A percentile compares a stretch with the other conserved stretches of the same genome.
phyloP scores from a whole-genome alignment of 2,113 vertebrate species.

The Sminthopsis crassicaudata region DNA sequence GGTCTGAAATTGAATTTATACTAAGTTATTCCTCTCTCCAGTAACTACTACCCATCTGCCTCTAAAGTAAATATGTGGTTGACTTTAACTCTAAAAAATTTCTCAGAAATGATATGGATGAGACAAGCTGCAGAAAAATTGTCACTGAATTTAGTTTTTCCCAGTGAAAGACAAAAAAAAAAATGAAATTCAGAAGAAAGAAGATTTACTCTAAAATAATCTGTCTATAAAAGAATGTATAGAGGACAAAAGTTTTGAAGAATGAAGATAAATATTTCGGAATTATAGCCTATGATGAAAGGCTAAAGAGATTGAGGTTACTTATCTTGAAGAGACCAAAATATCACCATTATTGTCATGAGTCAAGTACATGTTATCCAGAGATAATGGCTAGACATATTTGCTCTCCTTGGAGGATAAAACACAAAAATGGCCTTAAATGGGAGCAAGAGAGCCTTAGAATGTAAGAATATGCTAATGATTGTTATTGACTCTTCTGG shows the following conservation, averaged over 20 bases:
- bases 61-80: background rate
- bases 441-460: background rate
- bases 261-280: background rate
- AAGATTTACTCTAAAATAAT: constrained; percentile 3
- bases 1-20: background rate
- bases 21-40: background rate
- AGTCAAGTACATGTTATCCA: background rate
- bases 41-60: background rate
- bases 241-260: background rate
- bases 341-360: background rate
- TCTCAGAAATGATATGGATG: background rate
- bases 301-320: background rate
- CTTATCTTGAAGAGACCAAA: constrained; percentile 7
- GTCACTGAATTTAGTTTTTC: background rate
- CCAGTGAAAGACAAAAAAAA: constrained; percentile 7
- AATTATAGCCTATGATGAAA: background rate
- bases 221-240: background rate
- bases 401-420: background rate
- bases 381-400: background rate
- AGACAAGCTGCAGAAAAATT: background rate
- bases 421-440: background rate
- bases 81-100: background rate
- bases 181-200: background rate
- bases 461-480: background rate
- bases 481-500: background rate